These are phyloP conservation scores for Tachina fera DNA, from an alignment of 2,888 invertebrate species.

Conservation along the genomic window DNA sequence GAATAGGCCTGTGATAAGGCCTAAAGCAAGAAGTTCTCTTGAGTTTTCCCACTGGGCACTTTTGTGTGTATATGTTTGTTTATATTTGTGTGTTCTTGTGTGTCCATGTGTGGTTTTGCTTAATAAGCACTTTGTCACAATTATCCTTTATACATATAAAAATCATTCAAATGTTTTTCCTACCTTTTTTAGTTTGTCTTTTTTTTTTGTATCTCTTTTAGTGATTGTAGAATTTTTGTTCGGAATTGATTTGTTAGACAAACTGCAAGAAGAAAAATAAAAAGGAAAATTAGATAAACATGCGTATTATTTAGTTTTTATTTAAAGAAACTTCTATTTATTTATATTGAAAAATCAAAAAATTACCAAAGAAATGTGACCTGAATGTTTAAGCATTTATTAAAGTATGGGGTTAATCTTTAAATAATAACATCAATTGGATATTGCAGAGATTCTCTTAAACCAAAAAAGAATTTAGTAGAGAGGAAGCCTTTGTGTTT, in stretches of 20 bases:
- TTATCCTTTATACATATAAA: conserved; percentile 70
- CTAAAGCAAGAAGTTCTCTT: too few species aligned
- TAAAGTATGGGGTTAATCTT: too few species aligned
- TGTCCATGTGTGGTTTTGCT: conserved; percentile 71
- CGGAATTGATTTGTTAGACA: conserved; percentile 8
- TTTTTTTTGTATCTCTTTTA: background rate
- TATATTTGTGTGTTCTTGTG: background rate
- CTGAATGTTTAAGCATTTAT: conserved; percentile 2
- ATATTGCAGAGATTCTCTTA: too few species aligned
- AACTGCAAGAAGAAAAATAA: conserved; percentile 19
- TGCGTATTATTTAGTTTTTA: conserved; percentile 25
- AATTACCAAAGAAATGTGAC: conserved; percentile 8
- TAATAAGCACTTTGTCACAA: conserved; percentile 79
- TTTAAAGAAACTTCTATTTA: conserved; percentile 7
- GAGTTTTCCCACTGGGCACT: too few species aligned
- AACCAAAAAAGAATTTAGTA: too few species aligned
- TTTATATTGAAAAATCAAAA: conserved; percentile 34
- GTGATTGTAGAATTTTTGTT: background rate
- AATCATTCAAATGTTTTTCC: conserved; percentile 32
- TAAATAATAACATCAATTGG: too few species aligned
- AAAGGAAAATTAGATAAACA: background rate
- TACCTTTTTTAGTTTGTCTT: conserved; percentile 42
- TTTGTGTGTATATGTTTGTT: conserved; percentile 24
- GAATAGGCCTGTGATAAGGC: too few species aligned
- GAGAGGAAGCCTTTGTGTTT: too few species aligned